Base-by-base conservation (phyloP, 2,113 vertebrate genomes). In the Melanostigma gelatinosum region DNA sequence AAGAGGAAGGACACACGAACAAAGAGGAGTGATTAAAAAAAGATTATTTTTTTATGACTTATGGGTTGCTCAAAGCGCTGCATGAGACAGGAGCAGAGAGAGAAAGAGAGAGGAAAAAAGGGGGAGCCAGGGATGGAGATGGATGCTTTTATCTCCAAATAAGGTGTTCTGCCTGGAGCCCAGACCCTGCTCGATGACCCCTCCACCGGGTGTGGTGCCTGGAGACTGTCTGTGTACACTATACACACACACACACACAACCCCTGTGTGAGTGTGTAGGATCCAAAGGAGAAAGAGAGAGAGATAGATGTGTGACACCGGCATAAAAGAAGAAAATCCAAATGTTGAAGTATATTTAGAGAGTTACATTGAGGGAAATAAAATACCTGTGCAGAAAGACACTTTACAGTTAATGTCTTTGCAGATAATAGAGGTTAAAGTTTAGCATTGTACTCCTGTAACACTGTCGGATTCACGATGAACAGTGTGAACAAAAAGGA, bases 141-240 rank as follows among this genome's bases (percentile, higher is more conserved):
- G 57, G 40, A 84, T 80, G 78, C 79, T 92, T 93, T 92, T 68
- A 87, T 93, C 82, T 93, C 95, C 95, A 90, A 94, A 95, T 94
- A 95, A 93, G 95, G 95, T 82, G 87, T 67, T 89, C 69, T 89
- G 89, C 80, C 65, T 82, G 84, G 61, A 91, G 91, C 87, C 62
- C 77, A 77, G 87, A 83, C 89, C 84, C 85, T 61, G 78, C 79
- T 70, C 60, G 84, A 88, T 90, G 91, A 93, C 93, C 91, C 46
- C 58, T 87, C 52, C 61, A 83, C 72, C 55, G 92, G 91, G 88
- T 90, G 93, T 88, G 89, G 91, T 86, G 89, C 90, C 90, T 92
- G 91, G 89, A 86, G 85, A 93, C 83, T 80, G 88, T 91, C 66
- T 85, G 85, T 89, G 85, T 88, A 89, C 84, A 92, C 72, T 75